A percentile compares a stretch with the other conserved stretches of the same genome.
phyloP scores from a whole-genome alignment of 2,888 invertebrate species.

The Cerceris ruficornis region DNA sequence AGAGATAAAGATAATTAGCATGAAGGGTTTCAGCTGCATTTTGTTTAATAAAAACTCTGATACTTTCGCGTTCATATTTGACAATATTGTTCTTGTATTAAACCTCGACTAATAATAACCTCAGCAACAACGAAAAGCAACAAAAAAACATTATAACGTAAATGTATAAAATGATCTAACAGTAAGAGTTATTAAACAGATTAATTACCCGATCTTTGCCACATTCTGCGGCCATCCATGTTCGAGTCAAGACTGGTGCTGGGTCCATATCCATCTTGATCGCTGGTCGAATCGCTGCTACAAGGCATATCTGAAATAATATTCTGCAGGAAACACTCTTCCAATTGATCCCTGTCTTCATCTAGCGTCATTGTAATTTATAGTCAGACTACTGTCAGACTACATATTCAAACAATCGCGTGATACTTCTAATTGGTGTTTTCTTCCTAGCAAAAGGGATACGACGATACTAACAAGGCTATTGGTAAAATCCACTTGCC shows the following conservation, averaged over 20 bases:
- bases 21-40: no score
- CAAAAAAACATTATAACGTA: background rate
- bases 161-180: background rate
- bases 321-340: slow-evolving; percentile 55
- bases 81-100: no score
- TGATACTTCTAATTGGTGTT: slow-evolving; percentile 49
- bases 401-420: slow-evolving; percentile 5
- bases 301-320: slow-evolving; percentile 78
- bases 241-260: slow-evolving; percentile 85
- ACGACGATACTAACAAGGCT: slow-evolving; percentile 14
- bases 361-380: slow-evolving; percentile 40
- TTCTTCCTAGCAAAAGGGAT: slow-evolving; percentile 19
- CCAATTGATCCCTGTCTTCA: background rate
- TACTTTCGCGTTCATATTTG: no score
- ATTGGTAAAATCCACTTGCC: background rate
- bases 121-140: background rate
- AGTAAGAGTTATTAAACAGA: background rate
- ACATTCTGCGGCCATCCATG: slow-evolving; percentile 77
- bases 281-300: slow-evolving; percentile 84
- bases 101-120: no score
- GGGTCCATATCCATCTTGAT: slow-evolving; percentile 84
- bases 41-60: no score
- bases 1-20: no score
- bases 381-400: no score
- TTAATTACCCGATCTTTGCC: slow-evolving; percentile 80